These are phyloP conservation scores for Ibycter americanus DNA, from an alignment of 2,797 vertebrate genomes.

Conservation along the genomic window DNA sequence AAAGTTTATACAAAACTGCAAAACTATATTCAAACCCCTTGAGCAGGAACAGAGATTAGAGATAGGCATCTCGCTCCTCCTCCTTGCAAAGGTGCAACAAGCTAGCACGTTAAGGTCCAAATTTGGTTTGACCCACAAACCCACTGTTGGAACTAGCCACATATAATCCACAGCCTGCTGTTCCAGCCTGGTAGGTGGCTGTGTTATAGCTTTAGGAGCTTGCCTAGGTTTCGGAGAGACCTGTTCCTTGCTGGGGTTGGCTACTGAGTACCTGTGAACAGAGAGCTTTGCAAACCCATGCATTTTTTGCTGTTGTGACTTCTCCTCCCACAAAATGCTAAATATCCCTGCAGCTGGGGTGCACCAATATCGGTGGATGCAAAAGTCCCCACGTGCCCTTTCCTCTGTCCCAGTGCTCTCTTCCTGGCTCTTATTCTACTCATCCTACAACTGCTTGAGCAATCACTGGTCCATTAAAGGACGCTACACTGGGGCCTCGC, in stretches of 20 bases:
- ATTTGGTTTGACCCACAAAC: not conserved
- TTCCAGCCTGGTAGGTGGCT: not conserved
- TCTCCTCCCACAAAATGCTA: not conserved
- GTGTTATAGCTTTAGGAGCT: not conserved
- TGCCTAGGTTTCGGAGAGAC: not conserved
- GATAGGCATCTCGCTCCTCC: not conserved
- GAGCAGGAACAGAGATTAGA: not conserved
- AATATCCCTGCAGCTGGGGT: not conserved
- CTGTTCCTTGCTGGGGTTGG: not conserved
- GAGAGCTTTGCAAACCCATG: not conserved
- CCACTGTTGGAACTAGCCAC: not conserved
- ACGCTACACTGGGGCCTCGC: accelerated
- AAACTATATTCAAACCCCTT: not conserved
- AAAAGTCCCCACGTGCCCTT: not conserved
- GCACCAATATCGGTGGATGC: accelerated
- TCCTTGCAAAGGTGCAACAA: not conserved
- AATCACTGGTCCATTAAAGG: not conserved
- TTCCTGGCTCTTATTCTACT: not conserved
- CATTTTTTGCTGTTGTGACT: not conserved
- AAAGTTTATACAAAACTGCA: not conserved
- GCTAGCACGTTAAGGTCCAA: not conserved
- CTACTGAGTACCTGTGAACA: not conserved
- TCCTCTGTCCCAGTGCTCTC: not conserved
- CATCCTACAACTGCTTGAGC: not conserved
- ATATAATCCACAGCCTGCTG: not conserved